A percentile compares a stretch with the other conserved stretches of the same genome.
These are phyloP conservation scores for Sympetrum striolatum DNA, from an alignment of 2,888 invertebrate species.

Conservation along the genomic window DNA sequence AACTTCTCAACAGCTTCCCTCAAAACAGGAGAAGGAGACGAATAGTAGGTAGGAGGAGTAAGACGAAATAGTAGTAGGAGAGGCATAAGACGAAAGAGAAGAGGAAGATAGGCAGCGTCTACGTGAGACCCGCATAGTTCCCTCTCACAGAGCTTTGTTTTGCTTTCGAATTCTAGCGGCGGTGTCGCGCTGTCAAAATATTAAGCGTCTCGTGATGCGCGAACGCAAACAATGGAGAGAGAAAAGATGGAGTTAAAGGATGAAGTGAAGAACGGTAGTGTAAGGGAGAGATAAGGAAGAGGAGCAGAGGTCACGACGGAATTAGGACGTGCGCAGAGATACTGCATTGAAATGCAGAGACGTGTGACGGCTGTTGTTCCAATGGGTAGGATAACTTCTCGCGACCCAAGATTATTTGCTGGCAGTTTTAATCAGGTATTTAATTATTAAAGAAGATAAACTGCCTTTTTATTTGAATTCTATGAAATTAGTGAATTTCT, in stretches of 20 bases:
- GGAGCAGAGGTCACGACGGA: neutral
- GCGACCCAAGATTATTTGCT: too few species aligned
- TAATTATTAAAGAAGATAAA: too few species aligned
- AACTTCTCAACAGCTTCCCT: too few species aligned
- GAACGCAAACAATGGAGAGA: neutral
- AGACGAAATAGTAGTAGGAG: too few species aligned
- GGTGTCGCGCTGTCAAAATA: conserved; percentile 34
- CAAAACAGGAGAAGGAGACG: neutral
- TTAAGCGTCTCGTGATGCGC: conserved; percentile 3
- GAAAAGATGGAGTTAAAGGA: neutral
- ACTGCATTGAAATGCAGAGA: too few species aligned
- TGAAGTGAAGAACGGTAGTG: neutral
- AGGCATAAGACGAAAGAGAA: neutral
- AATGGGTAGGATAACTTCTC: too few species aligned
- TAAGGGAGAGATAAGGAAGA: neutral
- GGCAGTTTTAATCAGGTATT: too few species aligned
- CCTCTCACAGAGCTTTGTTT: neutral
- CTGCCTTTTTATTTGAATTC: too few species aligned
- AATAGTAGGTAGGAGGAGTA: neutral
- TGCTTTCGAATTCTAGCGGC: conserved; percentile 22
- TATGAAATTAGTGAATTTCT: too few species aligned
- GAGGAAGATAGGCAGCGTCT: neutral
- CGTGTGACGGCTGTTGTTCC: too few species aligned
- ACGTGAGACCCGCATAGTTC: neutral
- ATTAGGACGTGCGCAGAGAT: too few species aligned